phyloP scores from a whole-genome alignment of 2,888 invertebrate species.

The Tenthredo distinguenda region DNA sequence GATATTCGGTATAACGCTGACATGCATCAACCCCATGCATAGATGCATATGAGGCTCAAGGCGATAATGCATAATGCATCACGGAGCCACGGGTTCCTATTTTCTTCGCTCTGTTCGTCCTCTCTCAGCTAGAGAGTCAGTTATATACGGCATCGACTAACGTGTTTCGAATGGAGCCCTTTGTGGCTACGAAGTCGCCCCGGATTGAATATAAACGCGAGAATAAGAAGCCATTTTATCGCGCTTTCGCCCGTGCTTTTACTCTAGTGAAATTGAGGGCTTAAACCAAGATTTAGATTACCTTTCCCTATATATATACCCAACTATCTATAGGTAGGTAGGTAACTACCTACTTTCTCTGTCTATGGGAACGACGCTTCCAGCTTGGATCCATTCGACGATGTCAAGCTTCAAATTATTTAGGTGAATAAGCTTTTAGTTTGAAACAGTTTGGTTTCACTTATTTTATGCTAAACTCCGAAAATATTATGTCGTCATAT shows the following conservation, averaged over 20 bases:
- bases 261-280: slow-evolving; percentile 76
- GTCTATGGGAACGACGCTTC: background rate
- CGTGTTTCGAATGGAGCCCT: slow-evolving; percentile 75
- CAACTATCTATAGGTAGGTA: slow-evolving; percentile 14
- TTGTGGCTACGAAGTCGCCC: slow-evolving; percentile 67
- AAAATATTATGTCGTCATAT: background rate
- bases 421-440: background rate
- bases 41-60: slow-evolving; percentile 74
- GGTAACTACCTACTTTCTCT: background rate
- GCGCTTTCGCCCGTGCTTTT: slow-evolving; percentile 72
- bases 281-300: slow-evolving; percentile 63
- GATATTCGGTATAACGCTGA: slow-evolving; percentile 57
- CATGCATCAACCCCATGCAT: slow-evolving; percentile 66
- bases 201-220: slow-evolving; percentile 78
- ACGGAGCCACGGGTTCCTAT: slow-evolving; percentile 56
- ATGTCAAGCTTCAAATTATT: background rate
- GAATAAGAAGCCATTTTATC: slow-evolving; percentile 77
- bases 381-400: background rate
- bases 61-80: slow-evolving; percentile 76
- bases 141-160: slow-evolving; percentile 66
- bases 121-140: slow-evolving; percentile 54
- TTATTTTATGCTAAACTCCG: background rate
- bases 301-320: background rate
- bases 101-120: slow-evolving; percentile 24
- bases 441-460: background rate